These are phyloP conservation scores for Myrmecophaga tridactyla DNA, from an alignment of 2,113 vertebrate genomes.

Conservation along the genomic window DNA sequence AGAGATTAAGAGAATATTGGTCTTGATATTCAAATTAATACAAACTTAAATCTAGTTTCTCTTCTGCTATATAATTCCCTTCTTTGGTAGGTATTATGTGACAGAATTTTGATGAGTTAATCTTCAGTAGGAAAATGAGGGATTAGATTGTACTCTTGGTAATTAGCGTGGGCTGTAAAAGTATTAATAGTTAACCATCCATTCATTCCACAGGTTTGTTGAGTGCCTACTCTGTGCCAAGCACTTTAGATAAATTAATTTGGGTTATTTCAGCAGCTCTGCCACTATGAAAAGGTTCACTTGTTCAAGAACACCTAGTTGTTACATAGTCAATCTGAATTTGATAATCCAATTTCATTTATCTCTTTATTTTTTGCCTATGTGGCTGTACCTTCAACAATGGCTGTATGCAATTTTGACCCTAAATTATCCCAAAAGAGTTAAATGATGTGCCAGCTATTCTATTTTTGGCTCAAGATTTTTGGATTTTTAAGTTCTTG, in stretches of 20 bases:
- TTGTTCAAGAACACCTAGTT: background rate
- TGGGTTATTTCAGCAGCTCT: constrained; percentile 22
- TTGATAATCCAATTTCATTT: background rate
- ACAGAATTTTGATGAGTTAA: background rate
- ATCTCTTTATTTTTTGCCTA: background rate
- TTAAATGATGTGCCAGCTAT: background rate
- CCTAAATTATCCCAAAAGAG: background rate
- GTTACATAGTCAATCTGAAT: background rate
- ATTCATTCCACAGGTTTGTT: background rate
- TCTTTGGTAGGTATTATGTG: background rate
- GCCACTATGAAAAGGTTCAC: background rate
- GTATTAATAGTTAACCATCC: background rate
- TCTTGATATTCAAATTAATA: background rate
- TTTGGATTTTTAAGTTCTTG: constrained; percentile 4
- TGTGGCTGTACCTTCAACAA: background rate
- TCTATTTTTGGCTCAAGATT: background rate
- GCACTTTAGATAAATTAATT: background rate
- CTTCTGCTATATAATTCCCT: background rate
- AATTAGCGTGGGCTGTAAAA: background rate
- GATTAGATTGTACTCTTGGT: background rate
- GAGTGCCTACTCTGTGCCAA: background rate
- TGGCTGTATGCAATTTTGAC: background rate
- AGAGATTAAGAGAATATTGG: background rate
- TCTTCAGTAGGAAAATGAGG: background rate
- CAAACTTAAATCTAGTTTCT: too few relatives aligned